Base-by-base conservation (phyloP, 2,113 vertebrate genomes). In the Toxotes jaculatrix region DNA sequence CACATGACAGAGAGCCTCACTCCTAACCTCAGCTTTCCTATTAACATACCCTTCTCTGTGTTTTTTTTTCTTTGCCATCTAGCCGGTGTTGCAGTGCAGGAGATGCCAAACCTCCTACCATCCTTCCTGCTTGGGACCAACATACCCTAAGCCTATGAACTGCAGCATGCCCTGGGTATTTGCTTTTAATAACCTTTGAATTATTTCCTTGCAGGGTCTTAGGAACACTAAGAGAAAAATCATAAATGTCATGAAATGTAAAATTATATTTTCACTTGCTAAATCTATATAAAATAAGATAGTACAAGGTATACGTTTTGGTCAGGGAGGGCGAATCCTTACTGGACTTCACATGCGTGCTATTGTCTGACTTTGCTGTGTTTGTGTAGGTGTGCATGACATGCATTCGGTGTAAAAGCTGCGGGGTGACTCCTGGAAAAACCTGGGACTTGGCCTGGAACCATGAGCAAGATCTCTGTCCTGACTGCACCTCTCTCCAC, bases 401-500 rank as follows among this genome's bases (percentile, higher is more conserved):
- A 4, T 98, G 97, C 40, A 95, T 98, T 74, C 95, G 96, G n/a
- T 98, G 97, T 89, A 97, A 96, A 86, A 97, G 96, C 91, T 98
- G 97, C 31, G 97, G 96, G 1, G 95, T 96, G 5, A 96, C 96
- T 55, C 96, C 96, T n/a, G 97, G 96, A 67, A 97, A 96, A 87
- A 95, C 94, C 64, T 96, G 95, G 93, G 96, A 96, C 16, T 85
- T 95, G 5, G 91, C 94, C 68, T 96, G 96, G 96, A 96, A 97
- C 63, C 95, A 96, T 27, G 95, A 97, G 38, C 92, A 95, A 68
- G 96, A 95, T 69, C 95, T 97, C 71, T 98, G 97, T 86, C 95
- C 96, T 4, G 95, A 96, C 79, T 98, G 97, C 89, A 94, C 90
- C n/a, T 71, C 86, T 83, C 96, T 96, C 12, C 95, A 94, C 80